Conservation (phyloP, 2,888 invertebrate species). For the Euplagia quadripunctaria region DNA sequence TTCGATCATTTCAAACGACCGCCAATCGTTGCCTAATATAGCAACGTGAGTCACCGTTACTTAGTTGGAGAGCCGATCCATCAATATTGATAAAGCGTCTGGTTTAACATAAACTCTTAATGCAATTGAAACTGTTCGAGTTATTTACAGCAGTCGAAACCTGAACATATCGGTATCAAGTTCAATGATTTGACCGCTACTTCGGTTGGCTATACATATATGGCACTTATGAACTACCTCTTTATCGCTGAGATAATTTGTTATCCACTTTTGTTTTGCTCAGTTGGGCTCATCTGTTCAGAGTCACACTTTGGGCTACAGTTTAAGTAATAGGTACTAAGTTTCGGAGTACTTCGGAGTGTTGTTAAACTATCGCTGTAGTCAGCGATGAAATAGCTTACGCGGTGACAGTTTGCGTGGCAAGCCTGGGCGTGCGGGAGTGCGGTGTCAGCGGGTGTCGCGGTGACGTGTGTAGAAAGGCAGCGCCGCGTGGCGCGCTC, state of each 20-base stretch:
- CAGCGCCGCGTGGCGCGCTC: constrained; percentile 63
- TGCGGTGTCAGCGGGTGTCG: constrained; percentile 42
- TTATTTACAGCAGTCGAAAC: constrained; percentile 23
- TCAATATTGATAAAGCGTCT: constrained; percentile 35
- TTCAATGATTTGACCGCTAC: constrained; percentile 19
- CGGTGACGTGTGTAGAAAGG: constrained; percentile 69
- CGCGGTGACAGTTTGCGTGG: constrained; percentile 37
- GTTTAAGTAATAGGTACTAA: neutral
- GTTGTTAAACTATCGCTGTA: neutral
- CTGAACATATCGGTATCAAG: constrained; percentile 17
- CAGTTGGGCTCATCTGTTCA: neutral
- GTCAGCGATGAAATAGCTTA: constrained; percentile 10
- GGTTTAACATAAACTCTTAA: constrained; percentile 20
- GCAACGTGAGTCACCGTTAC: constrained; percentile 34
- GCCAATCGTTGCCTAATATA: constrained; percentile 26
- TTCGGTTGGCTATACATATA: neutral
- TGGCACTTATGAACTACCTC: constrained; percentile 11
- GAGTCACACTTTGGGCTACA: neutral
- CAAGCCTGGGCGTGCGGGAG: constrained; percentile 19
- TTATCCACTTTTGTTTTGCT: neutral
- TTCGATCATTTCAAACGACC: constrained; percentile 16
- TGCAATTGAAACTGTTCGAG: constrained; percentile 21
- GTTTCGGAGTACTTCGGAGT: neutral
- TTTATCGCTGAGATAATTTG: neutral
- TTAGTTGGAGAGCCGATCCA: constrained; percentile 23